These are phyloP conservation scores for Meta bourneti DNA, from an alignment of 2,888 invertebrate genomes.

Conservation along the genomic window DNA sequence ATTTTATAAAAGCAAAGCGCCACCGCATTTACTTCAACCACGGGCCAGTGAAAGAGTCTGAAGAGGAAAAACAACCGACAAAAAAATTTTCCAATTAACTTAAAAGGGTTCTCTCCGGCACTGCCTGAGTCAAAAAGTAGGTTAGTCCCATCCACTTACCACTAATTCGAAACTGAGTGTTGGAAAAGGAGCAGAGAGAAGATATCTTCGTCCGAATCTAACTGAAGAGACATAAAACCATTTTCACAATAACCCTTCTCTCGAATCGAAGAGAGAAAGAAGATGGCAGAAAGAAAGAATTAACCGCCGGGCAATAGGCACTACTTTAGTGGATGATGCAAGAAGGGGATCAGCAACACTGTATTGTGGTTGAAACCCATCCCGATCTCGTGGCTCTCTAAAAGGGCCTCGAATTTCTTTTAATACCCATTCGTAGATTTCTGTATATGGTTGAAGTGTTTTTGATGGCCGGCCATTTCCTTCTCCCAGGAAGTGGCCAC, in stretches of 20 bases:
- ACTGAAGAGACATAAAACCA: slow-evolving; percentile 35
- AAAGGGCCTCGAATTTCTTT: slow-evolving; percentile 66
- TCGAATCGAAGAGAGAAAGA: slow-evolving; percentile 9
- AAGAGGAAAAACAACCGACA: not conserved
- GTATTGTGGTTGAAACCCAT: slow-evolving; percentile 35
- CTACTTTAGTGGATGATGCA: slow-evolving; percentile 48
- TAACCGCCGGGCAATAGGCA: slow-evolving; percentile 19
- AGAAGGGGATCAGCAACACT: slow-evolving; percentile 8
- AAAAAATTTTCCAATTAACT: slow-evolving; percentile 46
- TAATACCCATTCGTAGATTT: slow-evolving; percentile 50
- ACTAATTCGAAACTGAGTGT: slow-evolving; percentile 36
- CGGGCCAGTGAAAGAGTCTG: not conserved
- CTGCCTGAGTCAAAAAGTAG: slow-evolving; percentile 7
- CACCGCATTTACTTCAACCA: not conserved
- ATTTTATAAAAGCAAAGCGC: not conserved
- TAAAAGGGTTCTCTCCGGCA: slow-evolving; percentile 10
- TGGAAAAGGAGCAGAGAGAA: not conserved
- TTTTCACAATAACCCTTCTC: slow-evolving; percentile 45
- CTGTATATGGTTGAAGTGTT: slow-evolving; percentile 40
- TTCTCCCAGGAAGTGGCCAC: slow-evolving; percentile 48
- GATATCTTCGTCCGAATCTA: slow-evolving; percentile 23
- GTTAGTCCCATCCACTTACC: slow-evolving; percentile 36
- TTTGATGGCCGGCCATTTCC: slow-evolving; percentile 51
- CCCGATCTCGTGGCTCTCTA: slow-evolving; percentile 33
- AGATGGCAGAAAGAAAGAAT: slow-evolving; percentile 2